These are phyloP conservation scores for Sitophilus oryzae DNA, from an alignment of 1,140 invertebrate species.

Conservation along the genomic window DNA sequence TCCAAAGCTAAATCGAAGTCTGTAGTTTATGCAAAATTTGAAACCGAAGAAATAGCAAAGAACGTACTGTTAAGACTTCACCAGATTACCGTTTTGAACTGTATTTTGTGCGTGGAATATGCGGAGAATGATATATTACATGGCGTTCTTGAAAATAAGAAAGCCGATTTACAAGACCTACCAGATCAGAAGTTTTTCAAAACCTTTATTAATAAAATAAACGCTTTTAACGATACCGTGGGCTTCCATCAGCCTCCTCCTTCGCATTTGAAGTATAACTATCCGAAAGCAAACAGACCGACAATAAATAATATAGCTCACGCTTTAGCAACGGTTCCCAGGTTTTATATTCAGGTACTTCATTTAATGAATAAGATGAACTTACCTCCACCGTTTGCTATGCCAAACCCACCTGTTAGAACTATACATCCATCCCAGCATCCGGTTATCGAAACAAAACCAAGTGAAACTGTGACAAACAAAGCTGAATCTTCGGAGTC, in stretches of 20 bases:
- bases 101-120: conserved; percentile 57
- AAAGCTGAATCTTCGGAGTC: conserved; percentile 54
- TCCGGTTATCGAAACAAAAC: conserved; percentile 20
- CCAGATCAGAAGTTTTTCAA: conserved; percentile 49
- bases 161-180: conserved; percentile 29
- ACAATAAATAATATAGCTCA: conserved; percentile 75
- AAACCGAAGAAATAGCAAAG: conserved; percentile 49
- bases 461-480: not conserved
- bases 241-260: conserved; percentile 67
- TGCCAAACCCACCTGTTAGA: conserved; percentile 40
- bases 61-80: conserved; percentile 56
- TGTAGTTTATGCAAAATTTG: conserved; percentile 51
- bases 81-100: conserved; percentile 57
- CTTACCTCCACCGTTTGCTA: conserved; percentile 76
- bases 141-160: conserved; percentile 30
- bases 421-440: conserved; percentile 15
- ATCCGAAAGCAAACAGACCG: conserved; percentile 65
- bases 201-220: conserved; percentile 61
- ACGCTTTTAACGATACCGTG: conserved; percentile 60
- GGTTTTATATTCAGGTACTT: conserved; percentile 78
- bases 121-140: conserved; percentile 44
- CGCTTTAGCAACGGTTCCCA: conserved; percentile 64
- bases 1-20: conserved; percentile 36
- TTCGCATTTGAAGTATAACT: conserved; percentile 65
- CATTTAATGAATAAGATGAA: conserved; percentile 97